Base-by-base conservation (phyloP, 1,140 invertebrate genomes). In the Meloidogyne exigua region DNA sequence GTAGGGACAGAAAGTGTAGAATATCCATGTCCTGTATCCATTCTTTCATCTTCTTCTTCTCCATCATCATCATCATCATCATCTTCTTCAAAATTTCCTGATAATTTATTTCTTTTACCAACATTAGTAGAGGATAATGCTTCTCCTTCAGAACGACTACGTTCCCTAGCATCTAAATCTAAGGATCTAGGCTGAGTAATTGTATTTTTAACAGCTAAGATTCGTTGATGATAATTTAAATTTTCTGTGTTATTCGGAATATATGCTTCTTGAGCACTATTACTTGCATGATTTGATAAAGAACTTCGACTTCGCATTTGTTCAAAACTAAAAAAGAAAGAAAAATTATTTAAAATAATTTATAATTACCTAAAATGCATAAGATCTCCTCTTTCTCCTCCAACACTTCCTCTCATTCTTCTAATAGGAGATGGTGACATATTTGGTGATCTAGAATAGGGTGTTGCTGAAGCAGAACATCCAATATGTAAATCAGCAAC, bases 371-470 rank as follows among this genome's bases (percentile, higher is more conserved):
- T 81, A 76, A 81, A 83, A 67, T 85, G 85, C 36, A 80, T 18
- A 26, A 68, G 10, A 49, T 62, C 49, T 57, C 18, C 49, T 18
- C 44, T 32, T 32, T 32, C 44, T 57, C 49, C 49, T n/a, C 49
- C 49, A 57, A 57, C 49, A 57, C 80, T 76, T 28, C 28, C 21
- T 15, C 76, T 39, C 21, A 49, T 44, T 28, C 68, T 32, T 26
- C 66, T 62, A 21, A 77, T 57, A n/a, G 82, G 77, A 44, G 70
- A 68, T 13, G 84, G 84, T 23, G 77, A 81, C n/a, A 85, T 70
- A 70, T 84, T 84, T 18, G 84, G 84, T 32, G 85, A 87, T 42
- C 83, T 67, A 28, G 83, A 86, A 65, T 84, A 85, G 10, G 84
- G 84, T 15, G 84, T 87, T 64, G 80, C 85, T 32, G 81, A 32